Evolutionary conservation across 2,113 vertebrate genomes (phyloP).

Genomic region (Melanerpes formicivorus): DNA sequence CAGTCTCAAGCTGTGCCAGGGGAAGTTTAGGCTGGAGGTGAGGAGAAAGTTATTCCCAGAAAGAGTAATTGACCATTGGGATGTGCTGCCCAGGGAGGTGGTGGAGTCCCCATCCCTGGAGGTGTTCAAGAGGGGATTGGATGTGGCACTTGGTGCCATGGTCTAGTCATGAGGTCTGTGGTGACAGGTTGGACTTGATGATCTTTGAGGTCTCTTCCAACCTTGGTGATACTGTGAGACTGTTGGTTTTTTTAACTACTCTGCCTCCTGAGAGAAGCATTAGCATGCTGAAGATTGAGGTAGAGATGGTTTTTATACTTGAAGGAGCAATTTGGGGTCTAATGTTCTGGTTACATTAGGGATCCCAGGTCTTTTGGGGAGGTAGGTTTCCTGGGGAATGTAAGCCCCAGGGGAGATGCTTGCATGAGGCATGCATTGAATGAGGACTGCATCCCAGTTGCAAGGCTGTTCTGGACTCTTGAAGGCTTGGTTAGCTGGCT

Average conservation of each 20-base stretch:
- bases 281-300: not conserved
- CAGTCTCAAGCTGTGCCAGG: too few relatives aligned
- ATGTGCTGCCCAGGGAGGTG: too few relatives aligned
- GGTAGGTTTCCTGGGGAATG: not conserved
- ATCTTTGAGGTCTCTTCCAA: too few relatives aligned
- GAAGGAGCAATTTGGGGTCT: not conserved
- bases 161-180: too few relatives aligned
- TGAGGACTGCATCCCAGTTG: not conserved
- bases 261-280: not conserved
- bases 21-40: too few relatives aligned
- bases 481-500: not conserved
- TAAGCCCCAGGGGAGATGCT: not conserved
- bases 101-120: too few relatives aligned
- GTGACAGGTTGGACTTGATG: too few relatives aligned
- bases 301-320: not conserved
- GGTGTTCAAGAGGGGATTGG: too few relatives aligned
- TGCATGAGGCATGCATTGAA: not conserved
- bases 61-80: too few relatives aligned
- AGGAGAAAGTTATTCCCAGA: too few relatives aligned
- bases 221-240: too few relatives aligned
- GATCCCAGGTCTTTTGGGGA: not conserved
- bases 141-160: too few relatives aligned
- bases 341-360: not conserved
- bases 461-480: not conserved
- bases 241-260: not conserved